phyloP scores from a whole-genome alignment of 2,113 vertebrate genomes.

The Eidolon helvum region DNA sequence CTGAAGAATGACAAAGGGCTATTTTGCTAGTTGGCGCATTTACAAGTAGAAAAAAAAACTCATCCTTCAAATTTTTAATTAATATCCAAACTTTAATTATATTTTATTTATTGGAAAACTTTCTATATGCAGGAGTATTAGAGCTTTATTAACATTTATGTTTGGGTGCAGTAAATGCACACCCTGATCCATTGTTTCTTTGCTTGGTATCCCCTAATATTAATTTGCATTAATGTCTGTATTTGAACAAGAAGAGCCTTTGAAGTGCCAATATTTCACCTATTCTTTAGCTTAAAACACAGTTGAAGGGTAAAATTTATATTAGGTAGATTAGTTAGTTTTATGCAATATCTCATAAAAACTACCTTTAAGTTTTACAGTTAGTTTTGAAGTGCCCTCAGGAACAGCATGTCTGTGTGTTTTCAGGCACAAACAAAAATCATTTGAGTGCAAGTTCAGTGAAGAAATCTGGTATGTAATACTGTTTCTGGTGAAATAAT shows the following conservation, averaged over 20 bases:
- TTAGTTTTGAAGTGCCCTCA: not conserved
- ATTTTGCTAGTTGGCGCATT: not conserved
- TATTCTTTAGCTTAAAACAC: not conserved
- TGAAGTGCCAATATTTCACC: not conserved
- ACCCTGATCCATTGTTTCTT: not conserved
- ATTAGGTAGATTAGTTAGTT: not conserved
- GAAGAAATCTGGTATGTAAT: not conserved
- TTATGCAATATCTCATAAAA: not conserved
- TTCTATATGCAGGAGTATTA: not conserved
- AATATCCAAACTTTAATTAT: not conserved
- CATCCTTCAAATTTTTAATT: not conserved
- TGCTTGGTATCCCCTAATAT: not conserved
- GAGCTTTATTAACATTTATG: not conserved
- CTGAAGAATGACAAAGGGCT: not conserved
- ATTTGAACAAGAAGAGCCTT: not conserved
- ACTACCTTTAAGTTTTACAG: not conserved
- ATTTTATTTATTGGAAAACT: not conserved
- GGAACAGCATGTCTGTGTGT: not conserved
- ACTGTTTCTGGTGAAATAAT: not conserved
- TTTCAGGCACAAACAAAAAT: conserved; percentile 19
- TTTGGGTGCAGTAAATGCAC: not conserved
- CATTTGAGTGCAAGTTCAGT: not conserved
- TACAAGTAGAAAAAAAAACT: not conserved
- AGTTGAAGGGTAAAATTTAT: not conserved
- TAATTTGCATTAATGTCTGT: not conserved